Evolutionary conservation across 2,797 vertebrate species (phyloP), one percentile per base, ranked within the genome.

Genomic region (Spinus pinus): DNA sequence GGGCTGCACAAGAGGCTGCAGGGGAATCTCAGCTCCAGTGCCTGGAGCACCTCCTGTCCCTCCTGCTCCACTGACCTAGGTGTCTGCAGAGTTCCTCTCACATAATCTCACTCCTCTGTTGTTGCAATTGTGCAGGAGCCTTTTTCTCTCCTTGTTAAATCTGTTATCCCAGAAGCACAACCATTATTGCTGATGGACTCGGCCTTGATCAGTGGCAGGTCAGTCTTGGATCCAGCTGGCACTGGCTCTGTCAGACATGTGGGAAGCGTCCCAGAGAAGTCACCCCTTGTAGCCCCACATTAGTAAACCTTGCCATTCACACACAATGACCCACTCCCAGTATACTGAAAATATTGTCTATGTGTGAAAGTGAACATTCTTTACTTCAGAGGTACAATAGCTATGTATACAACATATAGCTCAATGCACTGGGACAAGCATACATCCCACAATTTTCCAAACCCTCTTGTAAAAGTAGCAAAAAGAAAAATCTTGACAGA

Each of bases 1-100:
- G 35, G 3, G 1, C 28, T 44, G 46, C 23, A 18, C 10, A 28
- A 31, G 0, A 2, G 61, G 14, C 21, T 81, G 30, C 35, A 21
- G 12, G 16, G 20, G 27, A 44, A 56, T 25, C 35, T 47, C 30
- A 49, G 6, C 15, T 69, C 31, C 2, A 1, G 6, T 12, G 15
- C 6, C 54, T 47, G 61, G 18, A 74, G 6, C 33, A 61, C 0
- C 10, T 81, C 19, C 62, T 75, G 35, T 13, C 3, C 1, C 16
- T 75, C 16, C 2, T 62, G 10, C 47, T 61, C 1, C 27, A 28
- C 42, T 62, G 21, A 47, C 18, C 41, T 31, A 14, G 31, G 31
- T 8, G 27, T 56, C 22, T 86, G 22, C 42, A 42, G 35, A 71
- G 35, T 4, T 56, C 31, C 35, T 23, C 22, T n/a, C 31, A 67